Evolutionary conservation across 2,113 vertebrate species (phyloP), one percentile per base, ranked within the genome.

Genomic region (Protomyctophum bolini): DNA sequence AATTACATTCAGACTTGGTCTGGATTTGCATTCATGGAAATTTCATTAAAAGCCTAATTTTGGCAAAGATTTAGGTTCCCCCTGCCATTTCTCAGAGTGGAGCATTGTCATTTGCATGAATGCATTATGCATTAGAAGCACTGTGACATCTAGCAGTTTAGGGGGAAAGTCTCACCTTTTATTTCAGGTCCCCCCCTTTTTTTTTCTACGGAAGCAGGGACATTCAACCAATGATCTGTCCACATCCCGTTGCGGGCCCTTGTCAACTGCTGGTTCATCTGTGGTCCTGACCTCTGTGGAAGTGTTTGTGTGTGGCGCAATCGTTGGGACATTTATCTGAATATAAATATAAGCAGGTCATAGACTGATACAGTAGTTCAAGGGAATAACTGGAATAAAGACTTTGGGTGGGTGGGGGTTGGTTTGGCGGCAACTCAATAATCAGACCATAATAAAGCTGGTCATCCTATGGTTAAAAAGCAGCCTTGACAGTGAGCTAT

Each of bases 21-120:
- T 84, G 87, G 78, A 93, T 92, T 92, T 92, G 86, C 86, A 92
- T 91, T 94, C 86, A 89, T 89, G 81, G 87, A 89, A 91, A 91
- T 92, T 88, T 91, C 87, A 91, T 93, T 92, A 91, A 93, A 92
- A 91, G 87, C 86, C 89, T 89, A 80, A 89, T 89, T 93, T 92
- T 91, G 75, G 78, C 82, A 84, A 81, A 91, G 91, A 89, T 89
- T 92, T 91, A 70, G 85, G 85, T 89, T 87, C 91, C 84, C 82
- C 79, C 80, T 81, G 48, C 86, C 89, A 87, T 90, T 91, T 86
- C 79, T 81, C 78, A 87, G 85, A 77, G 84, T 78, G 83, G 83
- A 76, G 73, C 76, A 48, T 78, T 82, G 83, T 75, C 78, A 92
- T 92, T 92, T 94, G 90, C 89, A 93, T 91, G 82, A 71, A 86